Evolutionary conservation across 2,797 vertebrate genomes (phyloP).

Genomic region (Chaetophractus vellerosus): DNA sequence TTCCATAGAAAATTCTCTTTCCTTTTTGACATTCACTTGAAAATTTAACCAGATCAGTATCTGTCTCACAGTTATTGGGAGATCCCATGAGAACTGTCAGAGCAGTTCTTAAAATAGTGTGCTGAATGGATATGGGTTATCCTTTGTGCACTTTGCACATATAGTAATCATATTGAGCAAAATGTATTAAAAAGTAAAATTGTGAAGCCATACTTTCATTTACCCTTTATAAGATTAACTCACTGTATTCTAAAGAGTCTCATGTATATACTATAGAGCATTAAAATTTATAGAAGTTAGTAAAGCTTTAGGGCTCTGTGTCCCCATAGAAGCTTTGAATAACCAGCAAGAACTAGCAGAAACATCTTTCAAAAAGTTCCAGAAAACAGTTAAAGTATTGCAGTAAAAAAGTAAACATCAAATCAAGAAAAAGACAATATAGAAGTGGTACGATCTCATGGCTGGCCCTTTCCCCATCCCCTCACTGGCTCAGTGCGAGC

Average conservation of each 20-base stretch:
- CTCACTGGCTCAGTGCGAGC: too few relatives aligned
- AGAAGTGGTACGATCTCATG: too few relatives aligned
- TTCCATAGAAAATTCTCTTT: background rate
- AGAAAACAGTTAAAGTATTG: too few relatives aligned
- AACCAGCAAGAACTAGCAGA: too few relatives aligned
- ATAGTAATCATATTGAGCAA: background rate
- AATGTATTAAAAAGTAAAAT: background rate
- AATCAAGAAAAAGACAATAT: too few relatives aligned
- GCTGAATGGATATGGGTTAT: background rate
- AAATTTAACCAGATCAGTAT: background rate
- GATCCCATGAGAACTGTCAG: background rate
- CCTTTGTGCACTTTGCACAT: background rate
- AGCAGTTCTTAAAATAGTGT: background rate
- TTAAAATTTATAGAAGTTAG: too few relatives aligned
- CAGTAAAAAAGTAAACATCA: too few relatives aligned
- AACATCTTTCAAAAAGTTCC: too few relatives aligned
- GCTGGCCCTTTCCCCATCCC: too few relatives aligned
- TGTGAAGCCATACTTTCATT: background rate
- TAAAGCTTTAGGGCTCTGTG: too few relatives aligned
- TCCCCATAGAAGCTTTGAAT: too few relatives aligned
- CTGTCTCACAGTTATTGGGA: background rate
- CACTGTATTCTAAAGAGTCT: background rate
- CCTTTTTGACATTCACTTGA: constrained; percentile 16
- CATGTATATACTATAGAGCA: background rate
- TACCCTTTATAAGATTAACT: background rate